Conservation (phyloP, 92 coral and sea anemone genomes). For the Virgularia gustaviana region DNA sequence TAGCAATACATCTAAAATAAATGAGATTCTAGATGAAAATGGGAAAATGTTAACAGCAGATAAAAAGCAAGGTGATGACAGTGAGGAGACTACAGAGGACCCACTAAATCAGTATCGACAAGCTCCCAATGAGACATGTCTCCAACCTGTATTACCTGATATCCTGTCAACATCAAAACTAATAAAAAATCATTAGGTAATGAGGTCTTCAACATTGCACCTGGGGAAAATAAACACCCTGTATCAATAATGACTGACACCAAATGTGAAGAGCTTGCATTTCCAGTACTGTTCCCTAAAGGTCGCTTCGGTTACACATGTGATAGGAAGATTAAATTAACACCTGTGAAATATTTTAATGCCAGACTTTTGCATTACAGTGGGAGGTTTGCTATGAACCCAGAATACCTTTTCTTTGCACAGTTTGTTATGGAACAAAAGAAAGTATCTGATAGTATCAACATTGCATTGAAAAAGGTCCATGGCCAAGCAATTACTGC, state of each 20-base stretch:
- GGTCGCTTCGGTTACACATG: slow-evolving; percentile 55
- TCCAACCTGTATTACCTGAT: slow-evolving; percentile 54
- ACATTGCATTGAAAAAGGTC: slow-evolving; percentile 44
- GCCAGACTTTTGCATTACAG: slow-evolving; percentile 51
- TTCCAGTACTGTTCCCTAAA: slow-evolving; percentile 65
- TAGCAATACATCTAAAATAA: background rate
- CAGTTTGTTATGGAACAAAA: slow-evolving; percentile 59
- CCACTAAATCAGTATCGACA: slow-evolving; percentile 56
- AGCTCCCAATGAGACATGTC: slow-evolving; percentile 57
- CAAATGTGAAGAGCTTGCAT: slow-evolving; percentile 44
- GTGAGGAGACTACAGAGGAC: slow-evolving; percentile 51
- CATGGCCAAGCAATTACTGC: slow-evolving; percentile 57
- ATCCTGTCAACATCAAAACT: background rate
- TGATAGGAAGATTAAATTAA: slow-evolving; percentile 37
- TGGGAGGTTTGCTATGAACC: slow-evolving; percentile 58
- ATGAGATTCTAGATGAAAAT: slow-evolving; percentile 25
- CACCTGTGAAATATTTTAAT: no score
- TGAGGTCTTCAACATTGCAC: slow-evolving; percentile 54
- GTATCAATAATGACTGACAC: slow-evolving; percentile 42
- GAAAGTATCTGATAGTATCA: slow-evolving; percentile 52
- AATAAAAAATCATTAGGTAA: slow-evolving; percentile 10
- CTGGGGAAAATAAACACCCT: no score
- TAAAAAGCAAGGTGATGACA: slow-evolving; percentile 18
- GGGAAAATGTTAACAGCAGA: background rate
- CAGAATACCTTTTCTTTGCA: slow-evolving; percentile 61